Conservation (phyloP, 2,888 invertebrate species). For the Steinernema scapterisci region DNA sequence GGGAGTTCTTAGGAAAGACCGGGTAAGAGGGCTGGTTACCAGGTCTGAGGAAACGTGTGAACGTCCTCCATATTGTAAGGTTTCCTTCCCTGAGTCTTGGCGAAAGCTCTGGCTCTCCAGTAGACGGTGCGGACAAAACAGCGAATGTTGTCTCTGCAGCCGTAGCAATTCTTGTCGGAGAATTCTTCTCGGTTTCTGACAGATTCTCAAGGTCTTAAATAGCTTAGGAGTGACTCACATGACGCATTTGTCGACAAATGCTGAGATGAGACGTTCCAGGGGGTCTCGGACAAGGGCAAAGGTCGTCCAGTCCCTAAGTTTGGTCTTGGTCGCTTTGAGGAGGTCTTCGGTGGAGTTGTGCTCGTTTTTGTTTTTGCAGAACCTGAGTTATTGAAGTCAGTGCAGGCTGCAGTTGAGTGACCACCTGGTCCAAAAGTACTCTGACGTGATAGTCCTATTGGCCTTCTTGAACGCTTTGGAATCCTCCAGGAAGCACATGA, state of each 20-base stretch:
- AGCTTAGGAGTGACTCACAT: conserved; percentile 35
- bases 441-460: conserved; percentile 46
- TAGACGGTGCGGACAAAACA: background rate
- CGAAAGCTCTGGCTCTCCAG: background rate
- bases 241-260: conserved; percentile 54
- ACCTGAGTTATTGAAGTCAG: conserved; percentile 35
- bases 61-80: conserved; percentile 16
- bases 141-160: background rate
- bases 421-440: conserved; percentile 47
- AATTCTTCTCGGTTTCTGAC: background rate
- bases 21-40: conserved; percentile 38
- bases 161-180: background rate
- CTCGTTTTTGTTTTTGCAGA: conserved; percentile 50
- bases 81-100: background rate
- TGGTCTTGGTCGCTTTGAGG: conserved; percentile 32
- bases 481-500: conserved; percentile 52
- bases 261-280: conserved; percentile 51
- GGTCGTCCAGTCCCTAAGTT: conserved; percentile 36
- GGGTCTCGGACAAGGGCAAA: conserved; percentile 53
- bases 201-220: background rate
- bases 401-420: background rate
- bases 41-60: conserved; percentile 55
- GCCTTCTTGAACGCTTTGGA: conserved; percentile 37
- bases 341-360: conserved; percentile 38
- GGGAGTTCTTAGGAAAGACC: background rate